Evolutionary conservation across 1,140 invertebrate species (phyloP).

Genomic region (Choristoneura fumiferana): DNA sequence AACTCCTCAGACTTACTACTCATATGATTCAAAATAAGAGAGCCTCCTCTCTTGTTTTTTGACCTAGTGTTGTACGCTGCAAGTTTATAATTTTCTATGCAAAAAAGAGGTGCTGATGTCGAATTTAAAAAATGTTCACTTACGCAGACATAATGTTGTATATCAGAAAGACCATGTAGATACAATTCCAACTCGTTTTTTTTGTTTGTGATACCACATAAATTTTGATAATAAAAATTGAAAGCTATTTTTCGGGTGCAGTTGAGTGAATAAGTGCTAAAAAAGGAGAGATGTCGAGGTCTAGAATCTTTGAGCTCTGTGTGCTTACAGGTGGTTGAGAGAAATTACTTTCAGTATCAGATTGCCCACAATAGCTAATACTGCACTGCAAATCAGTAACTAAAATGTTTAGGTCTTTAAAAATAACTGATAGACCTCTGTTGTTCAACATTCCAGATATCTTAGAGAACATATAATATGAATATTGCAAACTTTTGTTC

Average conservation of each 20-base stretch:
- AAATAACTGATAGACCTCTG: too few relatives aligned
- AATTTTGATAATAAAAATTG: not conserved
- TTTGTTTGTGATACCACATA: not conserved
- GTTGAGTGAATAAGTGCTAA: too few relatives aligned
- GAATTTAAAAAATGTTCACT: not conserved
- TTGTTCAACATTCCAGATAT: not conserved
- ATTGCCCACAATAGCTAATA: too few relatives aligned
- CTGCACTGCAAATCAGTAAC: too few relatives aligned
- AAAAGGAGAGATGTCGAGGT: too few relatives aligned
- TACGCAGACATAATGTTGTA: not conserved
- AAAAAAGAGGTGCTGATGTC: not conserved
- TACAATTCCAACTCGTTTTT: not conserved
- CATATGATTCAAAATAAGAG: not conserved
- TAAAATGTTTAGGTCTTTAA: too few relatives aligned
- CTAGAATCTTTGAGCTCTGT: too few relatives aligned
- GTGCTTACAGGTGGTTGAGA: too few relatives aligned
- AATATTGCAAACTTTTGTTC: not conserved
- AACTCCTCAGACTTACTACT: not conserved
- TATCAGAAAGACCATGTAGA: too few relatives aligned
- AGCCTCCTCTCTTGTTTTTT: not conserved
- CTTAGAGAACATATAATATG: not conserved
- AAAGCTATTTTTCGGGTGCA: too few relatives aligned
- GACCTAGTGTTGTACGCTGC: not conserved
- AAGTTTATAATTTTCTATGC: not conserved
- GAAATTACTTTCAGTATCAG: too few relatives aligned